A percentile compares a stretch with the other conserved stretches of the same genome.
Evolutionary conservation across 2,888 invertebrate genomes (phyloP).

Genomic region (Hylaea fasciaria): DNA sequence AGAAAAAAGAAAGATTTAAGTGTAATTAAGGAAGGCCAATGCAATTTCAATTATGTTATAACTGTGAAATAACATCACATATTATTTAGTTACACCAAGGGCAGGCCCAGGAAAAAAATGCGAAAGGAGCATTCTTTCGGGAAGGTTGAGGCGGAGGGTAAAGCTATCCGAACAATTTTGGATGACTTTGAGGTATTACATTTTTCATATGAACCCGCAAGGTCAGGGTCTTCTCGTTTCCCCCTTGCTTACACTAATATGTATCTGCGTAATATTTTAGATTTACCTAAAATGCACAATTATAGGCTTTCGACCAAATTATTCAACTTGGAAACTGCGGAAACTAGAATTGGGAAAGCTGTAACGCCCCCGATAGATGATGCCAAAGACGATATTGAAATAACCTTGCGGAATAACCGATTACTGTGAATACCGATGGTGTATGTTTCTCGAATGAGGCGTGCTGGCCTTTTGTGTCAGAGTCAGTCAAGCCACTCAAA

Average conservation of each 20-base stretch:
- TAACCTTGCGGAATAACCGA: too few species aligned
- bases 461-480: too few species aligned
- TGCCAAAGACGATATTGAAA: too few species aligned
- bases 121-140: neutral
- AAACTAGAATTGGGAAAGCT: too few species aligned
- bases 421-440: too few species aligned
- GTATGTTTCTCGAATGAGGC: too few species aligned
- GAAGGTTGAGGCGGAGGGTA: neutral
- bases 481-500: too few species aligned
- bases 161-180: conserved; percentile 1
- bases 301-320: too few species aligned
- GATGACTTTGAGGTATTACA: neutral
- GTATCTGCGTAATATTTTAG: neutral
- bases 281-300: neutral
- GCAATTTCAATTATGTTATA: conserved; percentile 8
- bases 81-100: too few species aligned
- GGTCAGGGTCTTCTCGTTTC: conserved; percentile 1
- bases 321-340: too few species aligned
- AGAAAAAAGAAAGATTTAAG: conserved; percentile 22
- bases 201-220: conserved; percentile 1
- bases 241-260: neutral
- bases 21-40: conserved; percentile 11
- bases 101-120: neutral
- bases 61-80: neutral
- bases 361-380: too few species aligned